Conservation (phyloP, 2,113 vertebrate species). For the Pristiophorus japonicus region DNA sequence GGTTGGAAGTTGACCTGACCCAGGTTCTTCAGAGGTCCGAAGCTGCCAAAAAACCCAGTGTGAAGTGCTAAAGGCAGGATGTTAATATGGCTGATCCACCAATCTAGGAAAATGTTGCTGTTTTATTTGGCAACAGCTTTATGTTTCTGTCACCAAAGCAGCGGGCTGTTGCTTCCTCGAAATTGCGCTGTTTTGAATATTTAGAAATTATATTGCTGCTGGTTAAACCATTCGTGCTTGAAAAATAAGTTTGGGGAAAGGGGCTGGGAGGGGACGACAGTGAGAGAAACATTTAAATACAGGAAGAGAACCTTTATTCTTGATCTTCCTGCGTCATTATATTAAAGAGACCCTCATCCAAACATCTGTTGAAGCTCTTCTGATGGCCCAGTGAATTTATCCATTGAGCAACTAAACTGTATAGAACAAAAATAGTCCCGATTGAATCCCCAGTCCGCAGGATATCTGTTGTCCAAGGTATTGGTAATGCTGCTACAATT, state of each 20-base stretch:
- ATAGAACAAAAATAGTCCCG: neutral
- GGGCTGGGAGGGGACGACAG: neutral
- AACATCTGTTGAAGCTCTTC: neutral
- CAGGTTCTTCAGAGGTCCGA: neutral
- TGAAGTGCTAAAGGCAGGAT: conserved; percentile 31
- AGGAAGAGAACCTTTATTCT: neutral
- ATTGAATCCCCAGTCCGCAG: neutral
- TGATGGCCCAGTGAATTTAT: neutral
- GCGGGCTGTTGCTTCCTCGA: neutral
- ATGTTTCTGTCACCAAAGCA: neutral
- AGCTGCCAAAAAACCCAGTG: neutral
- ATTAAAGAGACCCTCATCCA: neutral
- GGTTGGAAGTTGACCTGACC: conserved; percentile 18
- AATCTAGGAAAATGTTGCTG: conserved; percentile 24
- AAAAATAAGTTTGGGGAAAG: neutral
- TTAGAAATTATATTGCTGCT: neutral
- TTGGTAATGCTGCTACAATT: neutral
- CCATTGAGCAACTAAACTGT: neutral
- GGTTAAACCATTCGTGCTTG: neutral
- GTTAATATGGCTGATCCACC: conserved; percentile 20
- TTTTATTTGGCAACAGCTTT: neutral
- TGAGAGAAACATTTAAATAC: neutral
- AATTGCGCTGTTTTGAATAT: neutral
- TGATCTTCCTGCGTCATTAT: neutral
- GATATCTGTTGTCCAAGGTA: neutral